Evolutionary conservation across 2,888 invertebrate genomes (phyloP).

Genomic region (Sphecodes monilicornis): DNA sequence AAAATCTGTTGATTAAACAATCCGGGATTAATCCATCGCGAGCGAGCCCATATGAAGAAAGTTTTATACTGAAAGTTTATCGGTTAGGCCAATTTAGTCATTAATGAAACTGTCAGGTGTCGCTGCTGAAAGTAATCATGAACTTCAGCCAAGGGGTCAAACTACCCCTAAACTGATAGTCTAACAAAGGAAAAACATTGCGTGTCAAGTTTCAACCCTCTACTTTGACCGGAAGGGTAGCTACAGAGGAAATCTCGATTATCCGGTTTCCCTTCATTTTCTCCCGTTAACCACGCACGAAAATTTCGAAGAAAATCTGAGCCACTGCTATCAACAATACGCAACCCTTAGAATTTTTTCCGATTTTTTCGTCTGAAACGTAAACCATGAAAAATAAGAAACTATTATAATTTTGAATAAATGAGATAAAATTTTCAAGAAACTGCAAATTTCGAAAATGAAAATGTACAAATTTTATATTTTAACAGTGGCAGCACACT

Average conservation of each 20-base stretch:
- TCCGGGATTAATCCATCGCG: neutral
- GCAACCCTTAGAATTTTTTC: neutral
- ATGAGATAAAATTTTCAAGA: neutral
- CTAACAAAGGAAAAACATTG: neutral
- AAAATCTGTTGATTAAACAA: slow-evolving; percentile 2
- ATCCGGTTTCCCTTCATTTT: neutral
- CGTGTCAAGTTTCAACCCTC: neutral
- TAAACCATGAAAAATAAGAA: neutral
- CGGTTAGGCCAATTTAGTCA: neutral
- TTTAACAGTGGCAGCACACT: neutral
- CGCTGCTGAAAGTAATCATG: neutral
- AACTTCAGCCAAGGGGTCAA: slow-evolving; percentile 1
- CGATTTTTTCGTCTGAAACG: neutral
- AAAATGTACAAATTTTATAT: neutral
- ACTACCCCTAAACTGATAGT: neutral
- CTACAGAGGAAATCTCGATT: slow-evolving; percentile 5
- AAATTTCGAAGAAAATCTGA: neutral
- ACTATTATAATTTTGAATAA: neutral
- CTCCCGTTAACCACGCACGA: neutral
- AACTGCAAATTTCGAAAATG: neutral
- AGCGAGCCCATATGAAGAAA: neutral
- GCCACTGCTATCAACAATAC: neutral
- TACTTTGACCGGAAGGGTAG: neutral
- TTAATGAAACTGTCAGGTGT: slow-evolving; percentile 5
- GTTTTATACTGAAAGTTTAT: slow-evolving; percentile 3